phyloP scores from a whole-genome alignment of 1,140 invertebrate species.

The Drosophila mayri region DNA sequence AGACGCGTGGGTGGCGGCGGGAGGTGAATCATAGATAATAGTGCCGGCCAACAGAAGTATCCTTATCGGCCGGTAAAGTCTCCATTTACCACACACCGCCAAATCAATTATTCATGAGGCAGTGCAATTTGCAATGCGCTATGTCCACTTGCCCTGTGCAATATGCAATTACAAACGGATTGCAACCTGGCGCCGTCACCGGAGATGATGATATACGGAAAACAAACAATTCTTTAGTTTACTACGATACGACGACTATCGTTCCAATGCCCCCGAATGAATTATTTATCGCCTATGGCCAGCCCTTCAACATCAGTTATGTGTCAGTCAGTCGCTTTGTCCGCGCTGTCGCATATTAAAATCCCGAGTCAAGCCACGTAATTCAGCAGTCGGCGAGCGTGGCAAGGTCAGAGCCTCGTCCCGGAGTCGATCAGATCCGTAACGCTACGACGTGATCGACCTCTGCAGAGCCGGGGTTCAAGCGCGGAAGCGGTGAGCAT shows the following conservation, averaged over 20 bases:
- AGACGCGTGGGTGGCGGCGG: conserved; percentile 22
- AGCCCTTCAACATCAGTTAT: conserved; percentile 52
- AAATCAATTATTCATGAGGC: conserved; percentile 52
- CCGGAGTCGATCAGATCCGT: conserved; percentile 44
- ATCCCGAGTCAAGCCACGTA: conserved; percentile 27
- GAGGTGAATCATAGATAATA: conserved; percentile 32
- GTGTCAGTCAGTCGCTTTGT: conserved; percentile 29
- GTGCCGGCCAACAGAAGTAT: conserved; percentile 2
- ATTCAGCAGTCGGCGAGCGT: conserved; percentile 22
- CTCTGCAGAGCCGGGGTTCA: conserved; percentile 25
- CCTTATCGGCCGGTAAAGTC: conserved; percentile 35
- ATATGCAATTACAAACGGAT: conserved; percentile 20
- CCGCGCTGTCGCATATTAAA: conserved; percentile 38
- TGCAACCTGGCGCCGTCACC: conserved; percentile 18
- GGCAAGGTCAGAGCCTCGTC: conserved; percentile 54
- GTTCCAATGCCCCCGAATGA: conserved; percentile 39
- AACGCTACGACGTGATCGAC: conserved; percentile 45
- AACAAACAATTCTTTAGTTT: conserved; percentile 47
- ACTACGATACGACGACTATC: conserved; percentile 6
- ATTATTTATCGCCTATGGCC: conserved; percentile 55
- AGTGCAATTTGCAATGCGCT: conserved; percentile 19
- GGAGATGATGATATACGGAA: conserved; percentile 26
- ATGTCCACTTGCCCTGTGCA: background rate
- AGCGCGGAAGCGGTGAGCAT: conserved; percentile 5
- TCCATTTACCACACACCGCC: conserved; percentile 5